A percentile compares a stretch with the other conserved stretches of the same genome.
These are phyloP conservation scores for Carettochelys insculpta DNA, from an alignment of 2,113 vertebrate species.

Conservation along the genomic window DNA sequence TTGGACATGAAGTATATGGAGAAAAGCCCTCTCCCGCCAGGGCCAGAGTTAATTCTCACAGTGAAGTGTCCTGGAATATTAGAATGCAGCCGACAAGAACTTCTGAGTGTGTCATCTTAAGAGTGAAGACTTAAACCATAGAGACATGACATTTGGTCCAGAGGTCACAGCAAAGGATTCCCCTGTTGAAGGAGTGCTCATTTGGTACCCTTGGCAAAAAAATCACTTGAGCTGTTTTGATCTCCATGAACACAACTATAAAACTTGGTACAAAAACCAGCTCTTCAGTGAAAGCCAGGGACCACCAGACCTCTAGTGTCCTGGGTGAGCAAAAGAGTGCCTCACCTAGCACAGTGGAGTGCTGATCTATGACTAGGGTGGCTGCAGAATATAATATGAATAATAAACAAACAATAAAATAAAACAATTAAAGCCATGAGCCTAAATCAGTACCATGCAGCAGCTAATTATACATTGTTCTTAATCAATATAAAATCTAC, in stretches of 20 bases:
- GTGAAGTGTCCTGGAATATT: neutral
- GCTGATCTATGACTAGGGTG: neutral
- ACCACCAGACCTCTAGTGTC: neutral
- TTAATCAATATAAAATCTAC: neutral
- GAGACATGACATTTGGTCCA: neutral
- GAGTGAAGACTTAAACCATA: neutral
- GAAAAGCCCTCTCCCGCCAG: neutral
- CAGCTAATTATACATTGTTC: neutral
- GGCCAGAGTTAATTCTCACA: neutral
- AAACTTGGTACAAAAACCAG: neutral
- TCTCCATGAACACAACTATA: neutral
- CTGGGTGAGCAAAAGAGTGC: neutral
- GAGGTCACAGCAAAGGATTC: neutral
- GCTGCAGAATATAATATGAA: neutral
- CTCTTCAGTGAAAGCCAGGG: neutral
- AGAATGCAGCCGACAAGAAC: neutral
- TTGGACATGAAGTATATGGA: too few species aligned
- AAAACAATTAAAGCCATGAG: neutral
- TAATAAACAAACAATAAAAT: neutral
- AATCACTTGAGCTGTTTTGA: neutral
- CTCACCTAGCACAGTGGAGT: neutral
- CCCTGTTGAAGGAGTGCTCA: neutral
- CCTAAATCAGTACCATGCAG: neutral
- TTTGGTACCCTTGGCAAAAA: neutral
- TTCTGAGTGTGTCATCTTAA: neutral